Evolutionary conservation across 2,113 vertebrate species (phyloP), one percentile per base, ranked within the genome.

Genomic region (Brienomyrus brachyistius): DNA sequence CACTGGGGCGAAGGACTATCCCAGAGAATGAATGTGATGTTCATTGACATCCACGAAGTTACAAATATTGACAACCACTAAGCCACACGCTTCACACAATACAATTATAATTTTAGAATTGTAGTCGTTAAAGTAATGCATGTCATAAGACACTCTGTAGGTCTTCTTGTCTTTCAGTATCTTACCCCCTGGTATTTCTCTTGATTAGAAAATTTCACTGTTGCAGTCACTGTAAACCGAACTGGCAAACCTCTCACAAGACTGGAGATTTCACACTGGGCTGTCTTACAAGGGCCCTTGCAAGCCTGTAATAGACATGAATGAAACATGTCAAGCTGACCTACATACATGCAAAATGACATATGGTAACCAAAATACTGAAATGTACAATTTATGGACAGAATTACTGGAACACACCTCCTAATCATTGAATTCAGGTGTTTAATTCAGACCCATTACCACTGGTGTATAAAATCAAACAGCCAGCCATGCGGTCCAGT

Each of bases 221-320:
- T 21, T 90, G 89, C 94, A 17, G 62, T 90, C 52, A 94, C 47
- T 2, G 0, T 47, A 7, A 95, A 89, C 66, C 91, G 90, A 27
- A 51, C 52, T 4, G 21, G 0, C 1, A 92, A 91, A 47, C 70
- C 51, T n/a, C 51, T 93, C 0, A 91, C 74, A 91, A 95, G 88
- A 66, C 51, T 70, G 59, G 94, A 92, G 8, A 9, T 89, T 5
- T 93, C 87, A 47, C 94, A 95, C 17, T 0, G 0, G 0, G 94
- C 15, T 0, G 21, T 7, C 66, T 54, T 87, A 27, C 92, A 94
- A 15, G 31, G 0, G 7, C 70, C 40, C 4, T 90, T 90, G 85
- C 93, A 94, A 52, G 87, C 13, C 95, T 95, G 93, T 11, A 91
- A 92, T 15, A 90, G 56, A 90, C 21, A 27, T 1, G 19, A 48